Evolutionary conservation across 1,140 invertebrate genomes (phyloP).

Genomic region (Apis dorsata): DNA sequence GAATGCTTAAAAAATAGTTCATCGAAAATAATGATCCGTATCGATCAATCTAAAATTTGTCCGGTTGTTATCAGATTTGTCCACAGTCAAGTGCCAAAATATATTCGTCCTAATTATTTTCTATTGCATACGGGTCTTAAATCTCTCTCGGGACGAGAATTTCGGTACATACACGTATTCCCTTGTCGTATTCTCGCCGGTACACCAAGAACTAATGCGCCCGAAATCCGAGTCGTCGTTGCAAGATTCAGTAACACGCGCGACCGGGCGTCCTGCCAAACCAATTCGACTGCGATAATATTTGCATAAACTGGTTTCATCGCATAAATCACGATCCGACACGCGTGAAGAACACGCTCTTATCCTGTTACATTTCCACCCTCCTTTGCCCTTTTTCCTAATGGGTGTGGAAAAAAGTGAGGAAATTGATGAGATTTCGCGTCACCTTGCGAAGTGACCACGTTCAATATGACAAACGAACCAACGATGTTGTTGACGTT

Average conservation of each 20-base stretch:
- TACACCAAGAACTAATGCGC: conserved; percentile 17
- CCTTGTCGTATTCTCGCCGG: neutral
- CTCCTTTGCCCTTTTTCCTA: neutral
- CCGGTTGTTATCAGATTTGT: neutral
- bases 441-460: neutral
- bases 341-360: neutral
- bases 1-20: too few relatives aligned
- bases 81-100: conserved; percentile 40
- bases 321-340: conserved; percentile 69
- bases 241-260: conserved; percentile 70
- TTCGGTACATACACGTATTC: neutral
- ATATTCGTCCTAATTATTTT: conserved; percentile 57
- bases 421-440: neutral
- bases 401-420: neutral
- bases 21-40: conserved; percentile 1
- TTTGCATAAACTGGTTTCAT: conserved; percentile 75
- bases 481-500: neutral
- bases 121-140: conserved; percentile 9
- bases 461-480: conserved; percentile 10
- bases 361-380: neutral
- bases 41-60: conserved; percentile 10
- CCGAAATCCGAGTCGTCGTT: conserved; percentile 53
- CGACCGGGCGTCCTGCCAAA: conserved; percentile 71
- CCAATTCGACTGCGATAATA: conserved; percentile 76
- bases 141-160: conserved; percentile 30